These are phyloP conservation scores for Micoletzkya japonica DNA, from an alignment of 2,888 invertebrate species.

Conservation along the genomic window DNA sequence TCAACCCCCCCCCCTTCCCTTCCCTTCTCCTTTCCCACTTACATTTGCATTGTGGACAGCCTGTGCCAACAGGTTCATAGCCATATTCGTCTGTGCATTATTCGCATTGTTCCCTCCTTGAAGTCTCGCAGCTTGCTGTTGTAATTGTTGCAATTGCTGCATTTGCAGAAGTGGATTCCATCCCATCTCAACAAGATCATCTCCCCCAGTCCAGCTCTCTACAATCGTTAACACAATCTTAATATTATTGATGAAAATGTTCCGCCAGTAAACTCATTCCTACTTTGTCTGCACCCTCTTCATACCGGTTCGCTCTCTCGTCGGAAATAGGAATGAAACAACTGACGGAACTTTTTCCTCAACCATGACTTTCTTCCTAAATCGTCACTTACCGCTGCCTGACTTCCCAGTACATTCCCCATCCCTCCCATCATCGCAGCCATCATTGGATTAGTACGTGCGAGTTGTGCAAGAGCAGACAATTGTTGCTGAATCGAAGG, in stretches of 20 bases:
- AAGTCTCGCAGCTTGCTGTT: neutral
- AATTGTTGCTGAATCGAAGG: slow-evolving; percentile 8
- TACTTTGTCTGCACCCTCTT: no score
- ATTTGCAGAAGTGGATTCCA: neutral
- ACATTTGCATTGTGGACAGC: slow-evolving; percentile 20
- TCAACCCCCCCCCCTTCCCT: neutral
- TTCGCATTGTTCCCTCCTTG: neutral
- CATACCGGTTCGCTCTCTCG: neutral
- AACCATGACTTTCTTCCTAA: neutral
- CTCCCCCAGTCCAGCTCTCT: no score
- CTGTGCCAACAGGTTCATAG: slow-evolving; percentile 16
- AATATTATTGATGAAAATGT: no score
- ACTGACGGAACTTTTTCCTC: neutral
- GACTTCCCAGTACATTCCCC: no score
- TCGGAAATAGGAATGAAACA: neutral
- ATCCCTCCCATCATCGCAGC: slow-evolving; percentile 21
- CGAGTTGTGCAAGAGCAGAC: neutral
- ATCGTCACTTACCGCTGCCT: slow-evolving; percentile 6
- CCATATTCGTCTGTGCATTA: slow-evolving; percentile 1
- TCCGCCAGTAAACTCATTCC: no score
- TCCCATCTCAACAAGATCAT: slow-evolving; percentile 17
- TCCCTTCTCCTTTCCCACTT: neutral
- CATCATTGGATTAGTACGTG: slow-evolving; percentile 22
- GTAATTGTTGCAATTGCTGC: slow-evolving; percentile 26
- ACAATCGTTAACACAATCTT: no score